Evolutionary conservation across 2,888 invertebrate species (phyloP).

Genomic region (Neuroscelio doddi): DNA sequence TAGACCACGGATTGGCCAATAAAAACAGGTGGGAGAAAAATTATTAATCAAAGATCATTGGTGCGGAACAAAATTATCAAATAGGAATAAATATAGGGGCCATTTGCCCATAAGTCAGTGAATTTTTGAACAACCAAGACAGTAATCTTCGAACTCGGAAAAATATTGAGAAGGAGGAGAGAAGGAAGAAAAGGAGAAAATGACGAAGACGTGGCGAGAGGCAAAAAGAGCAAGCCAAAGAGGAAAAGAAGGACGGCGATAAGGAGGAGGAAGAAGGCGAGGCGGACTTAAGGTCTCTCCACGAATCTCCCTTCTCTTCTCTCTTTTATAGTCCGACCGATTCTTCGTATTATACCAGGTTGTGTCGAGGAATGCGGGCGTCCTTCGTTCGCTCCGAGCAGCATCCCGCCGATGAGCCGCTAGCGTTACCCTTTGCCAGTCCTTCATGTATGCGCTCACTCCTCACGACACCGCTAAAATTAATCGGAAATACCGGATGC

Average conservation of each 20-base stretch:
- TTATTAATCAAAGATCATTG: no score
- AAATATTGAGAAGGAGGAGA: conserved; percentile 17
- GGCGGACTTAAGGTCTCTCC: conserved; percentile 42
- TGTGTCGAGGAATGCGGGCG: conserved; percentile 71
- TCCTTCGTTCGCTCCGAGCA: conserved; percentile 70
- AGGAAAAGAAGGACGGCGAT: conserved; percentile 29
- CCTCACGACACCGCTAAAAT: conserved; percentile 13
- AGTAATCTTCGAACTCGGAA: no score
- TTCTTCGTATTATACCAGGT: conserved; percentile 72
- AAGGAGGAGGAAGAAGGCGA: conserved; percentile 36
- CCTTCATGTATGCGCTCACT: conserved; percentile 54
- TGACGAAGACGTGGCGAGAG: conserved; percentile 23
- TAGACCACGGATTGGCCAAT: no score
- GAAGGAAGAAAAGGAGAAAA: conserved; percentile 34
- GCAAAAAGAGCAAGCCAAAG: conserved; percentile 28
- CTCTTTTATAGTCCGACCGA: conserved; percentile 54
- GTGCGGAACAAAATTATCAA: no score
- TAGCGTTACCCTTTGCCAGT: conserved; percentile 51
- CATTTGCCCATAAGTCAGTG: no score
- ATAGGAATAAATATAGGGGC: no score
- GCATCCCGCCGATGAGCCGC: conserved; percentile 63
- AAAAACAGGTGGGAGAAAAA: no score
- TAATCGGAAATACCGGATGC: conserved; percentile 20
- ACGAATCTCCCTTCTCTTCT: conserved; percentile 45
- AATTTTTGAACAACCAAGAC: no score